Conservation (phyloP, 2,888 invertebrate species). For the Atethmia centrago region DNA sequence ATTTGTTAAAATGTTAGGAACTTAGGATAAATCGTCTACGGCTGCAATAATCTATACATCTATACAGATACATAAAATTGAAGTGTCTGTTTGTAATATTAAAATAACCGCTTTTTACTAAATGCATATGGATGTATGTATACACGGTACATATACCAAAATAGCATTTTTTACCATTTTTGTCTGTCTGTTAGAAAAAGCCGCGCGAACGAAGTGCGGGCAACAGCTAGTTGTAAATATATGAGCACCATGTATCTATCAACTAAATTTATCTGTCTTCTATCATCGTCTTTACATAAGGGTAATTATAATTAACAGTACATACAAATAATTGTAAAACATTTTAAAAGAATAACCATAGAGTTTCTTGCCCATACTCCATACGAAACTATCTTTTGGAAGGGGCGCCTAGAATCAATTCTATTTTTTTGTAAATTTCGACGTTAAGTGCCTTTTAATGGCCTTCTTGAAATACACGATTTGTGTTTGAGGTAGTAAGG, state of each 20-base stretch:
- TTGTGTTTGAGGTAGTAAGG: neutral
- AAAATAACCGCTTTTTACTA: too few species aligned
- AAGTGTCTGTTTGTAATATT: too few species aligned
- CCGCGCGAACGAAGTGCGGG: too few species aligned
- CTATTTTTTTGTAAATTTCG: neutral
- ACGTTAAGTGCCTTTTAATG: neutral
- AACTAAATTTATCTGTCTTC: neutral
- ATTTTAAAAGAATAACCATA: neutral
- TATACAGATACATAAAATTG: too few species aligned
- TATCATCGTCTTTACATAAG: too few species aligned
- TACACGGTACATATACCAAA: too few species aligned
- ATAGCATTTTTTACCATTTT: too few species aligned
- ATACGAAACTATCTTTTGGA: neutral
- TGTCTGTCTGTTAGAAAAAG: too few species aligned
- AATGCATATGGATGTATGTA: too few species aligned
- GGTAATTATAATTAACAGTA: too few species aligned
- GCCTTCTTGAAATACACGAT: neutral
- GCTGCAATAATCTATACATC: too few species aligned
- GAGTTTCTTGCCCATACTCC: neutral
- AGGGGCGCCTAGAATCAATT: neutral
- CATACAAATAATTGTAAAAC: neutral
- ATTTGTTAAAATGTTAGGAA: neutral
- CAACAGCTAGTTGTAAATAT: neutral
- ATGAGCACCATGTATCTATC: neutral
- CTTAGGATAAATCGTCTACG: too few species aligned